Percentiles rank a stretch among this genome's conserved stretches.
Conservation (phyloP, 2,797 vertebrate genomes). For the Meda fulgida region DNA sequence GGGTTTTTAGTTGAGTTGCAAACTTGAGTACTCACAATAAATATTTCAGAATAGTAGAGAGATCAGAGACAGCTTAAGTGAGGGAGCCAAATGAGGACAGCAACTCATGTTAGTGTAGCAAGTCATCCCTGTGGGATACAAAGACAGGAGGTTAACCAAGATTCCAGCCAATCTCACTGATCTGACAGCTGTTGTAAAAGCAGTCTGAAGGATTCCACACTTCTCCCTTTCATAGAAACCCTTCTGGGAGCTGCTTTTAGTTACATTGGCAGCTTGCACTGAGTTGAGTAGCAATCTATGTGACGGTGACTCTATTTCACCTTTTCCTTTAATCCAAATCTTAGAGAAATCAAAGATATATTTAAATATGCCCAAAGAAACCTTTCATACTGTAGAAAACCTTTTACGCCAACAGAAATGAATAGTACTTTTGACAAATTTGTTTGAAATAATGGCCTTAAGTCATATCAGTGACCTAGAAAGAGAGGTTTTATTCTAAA, state of each 20-base stretch:
- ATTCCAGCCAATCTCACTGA: constrained; percentile 20
- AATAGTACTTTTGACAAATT: not conserved
- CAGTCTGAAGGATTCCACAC: constrained; percentile 7
- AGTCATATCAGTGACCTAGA: not conserved
- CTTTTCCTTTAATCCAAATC: constrained; percentile 2
- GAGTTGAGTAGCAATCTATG: not conserved
- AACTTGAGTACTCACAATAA: not conserved
- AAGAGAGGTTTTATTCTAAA: not conserved
- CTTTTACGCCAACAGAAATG: not conserved
- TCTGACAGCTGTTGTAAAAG: constrained; percentile 5
- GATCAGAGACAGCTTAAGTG: not conserved
- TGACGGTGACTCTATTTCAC: constrained; percentile 15
- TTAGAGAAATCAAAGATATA: not conserved
- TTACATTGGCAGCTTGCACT: constrained; percentile 28
- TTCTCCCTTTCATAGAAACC: constrained; percentile 7
- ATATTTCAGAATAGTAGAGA: not conserved
- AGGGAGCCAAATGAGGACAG: not conserved
- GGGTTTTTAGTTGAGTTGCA: not conserved
- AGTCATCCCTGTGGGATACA: not conserved
- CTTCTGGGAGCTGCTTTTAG: not conserved
- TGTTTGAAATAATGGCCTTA: constrained; percentile 8
- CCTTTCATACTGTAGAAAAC: not conserved
- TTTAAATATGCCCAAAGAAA: not conserved
- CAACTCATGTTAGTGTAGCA: constrained; percentile 7
- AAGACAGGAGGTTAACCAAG: constrained; percentile 16